Conservation (phyloP, 2,113 vertebrate genomes). For the Ciconia stormi region DNA sequence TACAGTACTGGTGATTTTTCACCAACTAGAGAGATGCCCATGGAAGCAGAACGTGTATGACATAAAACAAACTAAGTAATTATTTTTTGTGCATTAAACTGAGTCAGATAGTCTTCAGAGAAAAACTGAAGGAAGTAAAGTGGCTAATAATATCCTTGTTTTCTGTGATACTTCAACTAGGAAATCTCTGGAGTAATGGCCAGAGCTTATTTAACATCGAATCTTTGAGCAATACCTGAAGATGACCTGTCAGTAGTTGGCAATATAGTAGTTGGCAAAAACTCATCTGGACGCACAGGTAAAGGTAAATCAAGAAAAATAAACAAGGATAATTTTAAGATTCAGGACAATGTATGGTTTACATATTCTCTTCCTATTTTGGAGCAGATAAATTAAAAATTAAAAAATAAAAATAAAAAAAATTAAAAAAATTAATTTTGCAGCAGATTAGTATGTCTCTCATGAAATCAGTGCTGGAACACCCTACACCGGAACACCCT, state of each 20-base stretch:
- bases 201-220: fast-evolving
- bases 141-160: neutral
- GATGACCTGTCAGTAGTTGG: neutral
- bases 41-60: neutral
- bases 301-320: neutral
- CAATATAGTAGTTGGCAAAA: neutral
- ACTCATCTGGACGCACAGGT: neutral
- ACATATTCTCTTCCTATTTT: neutral
- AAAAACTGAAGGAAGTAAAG: neutral
- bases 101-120: neutral
- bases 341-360: neutral
- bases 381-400: neutral
- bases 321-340: neutral
- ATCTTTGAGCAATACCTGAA: neutral
- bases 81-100: neutral
- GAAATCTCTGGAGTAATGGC: neutral
- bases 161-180: neutral
- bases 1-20: neutral
- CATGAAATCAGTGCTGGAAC: neutral
- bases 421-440: neutral
- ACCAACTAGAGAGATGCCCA: neutral
- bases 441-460: neutral
- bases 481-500: neutral
- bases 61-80: neutral
- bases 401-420: no score